phyloP scores from a whole-genome alignment of 2,113 vertebrate species.

The Pseudopipra pipra region DNA sequence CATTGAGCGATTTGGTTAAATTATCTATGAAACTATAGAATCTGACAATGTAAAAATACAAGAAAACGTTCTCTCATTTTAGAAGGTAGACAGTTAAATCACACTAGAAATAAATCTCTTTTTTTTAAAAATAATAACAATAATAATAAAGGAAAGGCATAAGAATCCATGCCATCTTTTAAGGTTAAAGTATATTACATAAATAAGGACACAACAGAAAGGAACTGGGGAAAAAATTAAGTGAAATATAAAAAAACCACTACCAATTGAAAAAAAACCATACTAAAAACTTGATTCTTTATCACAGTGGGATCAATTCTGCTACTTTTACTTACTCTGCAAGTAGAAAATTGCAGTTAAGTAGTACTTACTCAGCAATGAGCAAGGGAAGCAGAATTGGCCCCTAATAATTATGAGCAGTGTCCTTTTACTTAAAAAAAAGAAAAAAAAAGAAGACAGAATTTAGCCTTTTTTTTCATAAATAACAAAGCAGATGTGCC shows the following conservation, averaged over 20 bases:
- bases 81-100: constrained; percentile 93
- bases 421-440: constrained; percentile 70
- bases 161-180: constrained; percentile 84
- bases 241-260: constrained; percentile 95
- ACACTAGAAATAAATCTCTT: constrained; percentile 84
- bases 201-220: constrained; percentile 90
- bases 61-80: constrained; percentile 93
- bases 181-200: constrained; percentile 91
- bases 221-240: constrained; percentile 79
- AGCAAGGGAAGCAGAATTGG: constrained; percentile 58
- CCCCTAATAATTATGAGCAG: constrained; percentile 70
- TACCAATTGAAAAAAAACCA: constrained; percentile 85
- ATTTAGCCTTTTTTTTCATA: constrained; percentile 78
- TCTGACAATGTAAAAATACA: constrained; percentile 99
- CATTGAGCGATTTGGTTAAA: constrained; percentile 93
- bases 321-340: constrained; percentile 34
- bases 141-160: constrained; percentile 80
- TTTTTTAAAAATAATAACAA: constrained; percentile 73
- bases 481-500: constrained; percentile 84
- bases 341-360: constrained; percentile 23
- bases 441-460: constrained; percentile 60
- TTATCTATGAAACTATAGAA: constrained; percentile 99
- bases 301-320: constrained; percentile 60
- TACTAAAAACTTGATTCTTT: constrained; percentile 80
- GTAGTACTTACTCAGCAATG: neutral